Conservation (phyloP, 2,797 vertebrate genomes). For the Danio choprae region DNA sequence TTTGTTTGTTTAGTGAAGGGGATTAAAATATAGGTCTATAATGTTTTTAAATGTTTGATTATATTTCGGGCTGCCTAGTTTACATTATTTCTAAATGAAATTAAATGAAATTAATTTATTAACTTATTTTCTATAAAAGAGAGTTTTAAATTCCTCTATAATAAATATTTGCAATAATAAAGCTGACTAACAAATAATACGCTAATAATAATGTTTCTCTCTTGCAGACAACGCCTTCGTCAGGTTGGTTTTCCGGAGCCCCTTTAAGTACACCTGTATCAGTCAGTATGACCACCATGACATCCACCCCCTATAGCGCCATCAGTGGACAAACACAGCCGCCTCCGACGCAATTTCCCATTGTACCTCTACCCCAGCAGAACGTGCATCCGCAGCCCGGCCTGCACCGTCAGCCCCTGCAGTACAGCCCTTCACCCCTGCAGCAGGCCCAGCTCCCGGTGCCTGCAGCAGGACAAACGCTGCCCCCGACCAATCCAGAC, state of each 20-base stretch:
- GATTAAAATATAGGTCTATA: too few relatives aligned
- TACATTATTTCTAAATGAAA: too few relatives aligned
- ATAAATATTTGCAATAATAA: background rate
- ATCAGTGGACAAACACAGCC: slow-evolving; percentile 66
- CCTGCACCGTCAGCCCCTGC: slow-evolving; percentile 73
- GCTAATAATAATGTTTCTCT: background rate
- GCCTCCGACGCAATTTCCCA: slow-evolving; percentile 61
- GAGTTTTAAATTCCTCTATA: background rate
- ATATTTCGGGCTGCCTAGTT: too few relatives aligned
- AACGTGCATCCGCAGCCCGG: slow-evolving; percentile 53
- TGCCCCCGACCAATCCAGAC: slow-evolving; percentile 62
- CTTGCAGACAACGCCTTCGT: slow-evolving; percentile 51
- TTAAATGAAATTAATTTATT: too few relatives aligned
- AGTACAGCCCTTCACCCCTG: slow-evolving; percentile 70
- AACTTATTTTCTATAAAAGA: background rate
- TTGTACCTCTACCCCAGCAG: slow-evolving; percentile 67
- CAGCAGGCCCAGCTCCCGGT: slow-evolving; percentile 68
- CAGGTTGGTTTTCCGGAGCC: slow-evolving; percentile 76
- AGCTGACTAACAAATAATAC: background rate
- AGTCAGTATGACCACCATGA: slow-evolving; percentile 66
- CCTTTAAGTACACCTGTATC: slow-evolving; percentile 62
- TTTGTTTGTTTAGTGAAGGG: too few relatives aligned
- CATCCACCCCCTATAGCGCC: slow-evolving; percentile 68
- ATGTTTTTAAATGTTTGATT: too few relatives aligned
- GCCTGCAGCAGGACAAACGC: slow-evolving; percentile 57